A percentile compares a stretch with the other conserved stretches of the same genome.
Conservation (phyloP, 1,140 invertebrate species). For the Hyphantria cunea region DNA sequence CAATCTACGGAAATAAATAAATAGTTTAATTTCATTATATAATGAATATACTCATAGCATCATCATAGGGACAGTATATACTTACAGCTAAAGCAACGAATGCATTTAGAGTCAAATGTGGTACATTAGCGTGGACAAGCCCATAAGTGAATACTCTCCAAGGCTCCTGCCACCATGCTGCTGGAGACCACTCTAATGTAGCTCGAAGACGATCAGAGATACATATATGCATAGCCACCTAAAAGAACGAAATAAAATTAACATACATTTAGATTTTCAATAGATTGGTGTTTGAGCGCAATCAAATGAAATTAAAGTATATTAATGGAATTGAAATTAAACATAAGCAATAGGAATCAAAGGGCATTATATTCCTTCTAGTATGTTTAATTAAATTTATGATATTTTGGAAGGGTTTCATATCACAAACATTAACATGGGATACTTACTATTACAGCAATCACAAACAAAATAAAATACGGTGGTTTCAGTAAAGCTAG, state of each 20-base stretch:
- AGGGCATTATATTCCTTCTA: no score
- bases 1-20: conserved; percentile 48
- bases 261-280: background rate
- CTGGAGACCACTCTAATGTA: conserved; percentile 59
- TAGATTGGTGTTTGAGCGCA: background rate
- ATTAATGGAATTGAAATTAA: no score
- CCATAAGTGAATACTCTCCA: conserved; percentile 69
- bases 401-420: no score
- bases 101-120: conserved; percentile 63
- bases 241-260: conserved; percentile 4
- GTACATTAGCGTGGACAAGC: conserved; percentile 55
- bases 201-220: conserved; percentile 40
- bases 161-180: conserved; percentile 56
- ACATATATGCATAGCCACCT: conserved; percentile 55
- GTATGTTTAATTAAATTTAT: no score
- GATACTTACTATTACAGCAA: conserved; percentile 62
- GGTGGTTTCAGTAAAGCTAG: conserved; percentile 56
- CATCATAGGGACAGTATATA: conserved; percentile 4
- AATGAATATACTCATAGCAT: background rate
- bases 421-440: conserved; percentile 1
- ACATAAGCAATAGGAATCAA: no score
- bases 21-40: no score
- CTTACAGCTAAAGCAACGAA: conserved; percentile 66
- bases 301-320: no score
- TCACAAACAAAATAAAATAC: conserved; percentile 68